Conservation (phyloP, 2,797 vertebrate species). For the Poeciliopsis gracilis region DNA sequence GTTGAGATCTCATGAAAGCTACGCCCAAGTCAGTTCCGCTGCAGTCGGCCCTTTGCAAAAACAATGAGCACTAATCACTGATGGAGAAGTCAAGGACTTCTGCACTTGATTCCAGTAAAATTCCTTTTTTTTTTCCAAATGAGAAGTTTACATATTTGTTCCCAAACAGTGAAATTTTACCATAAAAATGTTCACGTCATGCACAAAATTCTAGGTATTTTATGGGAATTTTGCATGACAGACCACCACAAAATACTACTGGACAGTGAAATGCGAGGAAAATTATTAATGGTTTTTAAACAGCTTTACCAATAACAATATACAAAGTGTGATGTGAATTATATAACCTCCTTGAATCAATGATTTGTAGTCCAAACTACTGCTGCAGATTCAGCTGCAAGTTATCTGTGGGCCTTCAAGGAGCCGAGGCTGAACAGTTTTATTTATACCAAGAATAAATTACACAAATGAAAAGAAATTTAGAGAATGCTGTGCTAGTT, state of each 20-base stretch:
- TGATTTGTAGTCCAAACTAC: background rate
- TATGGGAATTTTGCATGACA: background rate
- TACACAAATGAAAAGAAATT: background rate
- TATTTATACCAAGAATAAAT: background rate
- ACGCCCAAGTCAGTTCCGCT: slow-evolving; percentile 78
- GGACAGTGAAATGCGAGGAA: background rate
- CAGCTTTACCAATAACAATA: background rate
- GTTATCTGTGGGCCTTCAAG: background rate
- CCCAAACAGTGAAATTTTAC: background rate
- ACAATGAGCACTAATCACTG: slow-evolving; percentile 57
- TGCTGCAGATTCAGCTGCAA: background rate
- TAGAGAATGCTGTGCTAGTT: background rate
- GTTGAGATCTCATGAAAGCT: slow-evolving; percentile 65
- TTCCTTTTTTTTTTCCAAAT: background rate
- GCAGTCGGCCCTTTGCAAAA: slow-evolving; percentile 69
- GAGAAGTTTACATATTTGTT: background rate
- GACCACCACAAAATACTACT: background rate
- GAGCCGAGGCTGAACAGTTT: background rate
- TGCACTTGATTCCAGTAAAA: background rate
- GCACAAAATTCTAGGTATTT: background rate
- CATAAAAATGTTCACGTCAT: background rate
- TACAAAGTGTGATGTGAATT: background rate
- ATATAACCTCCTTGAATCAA: background rate
- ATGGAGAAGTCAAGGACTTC: slow-evolving; percentile 40
- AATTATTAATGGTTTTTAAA: background rate